A percentile compares a stretch with the other conserved stretches of the same genome.
Conservation (phyloP, 2,888 invertebrate species). For the Neelides folsomi region DNA sequence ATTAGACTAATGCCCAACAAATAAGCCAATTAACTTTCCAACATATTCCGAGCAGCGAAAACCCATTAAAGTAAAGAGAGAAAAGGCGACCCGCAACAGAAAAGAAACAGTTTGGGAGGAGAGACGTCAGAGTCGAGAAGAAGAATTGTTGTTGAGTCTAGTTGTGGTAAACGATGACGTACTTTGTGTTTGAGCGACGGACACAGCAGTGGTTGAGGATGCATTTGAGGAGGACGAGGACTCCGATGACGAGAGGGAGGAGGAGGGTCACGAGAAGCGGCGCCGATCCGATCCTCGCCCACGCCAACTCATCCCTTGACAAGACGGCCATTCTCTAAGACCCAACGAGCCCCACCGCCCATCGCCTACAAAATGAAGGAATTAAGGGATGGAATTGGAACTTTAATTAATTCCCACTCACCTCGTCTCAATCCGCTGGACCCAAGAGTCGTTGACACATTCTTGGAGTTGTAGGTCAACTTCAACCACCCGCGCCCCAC, state of each 20-base stretch:
- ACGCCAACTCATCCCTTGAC: constrained; percentile 3
- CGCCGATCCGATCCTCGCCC: constrained; percentile 16
- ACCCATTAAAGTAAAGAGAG: background rate
- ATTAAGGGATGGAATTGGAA: too few species aligned
- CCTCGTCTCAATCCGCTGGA: too few species aligned
- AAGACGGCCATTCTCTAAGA: too few species aligned
- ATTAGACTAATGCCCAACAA: background rate
- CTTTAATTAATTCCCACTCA: too few species aligned
- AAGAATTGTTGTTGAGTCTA: constrained; percentile 7
- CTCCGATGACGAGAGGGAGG: constrained; percentile 29
- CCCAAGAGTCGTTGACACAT: too few species aligned
- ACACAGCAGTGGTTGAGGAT: constrained; percentile 30
- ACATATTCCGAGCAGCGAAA: background rate
- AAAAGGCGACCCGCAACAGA: background rate
- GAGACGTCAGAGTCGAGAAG: background rate
- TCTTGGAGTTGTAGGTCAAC: too few species aligned
- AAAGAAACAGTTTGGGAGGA: background rate
- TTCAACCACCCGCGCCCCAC: too few species aligned
- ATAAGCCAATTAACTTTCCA: too few species aligned
- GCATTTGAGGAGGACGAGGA: constrained; percentile 30
- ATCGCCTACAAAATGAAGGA: too few species aligned
- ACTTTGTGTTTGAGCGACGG: constrained; percentile 29
- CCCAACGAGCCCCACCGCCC: too few species aligned
- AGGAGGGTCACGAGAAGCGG: constrained; percentile 28
- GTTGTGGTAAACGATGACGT: constrained; percentile 22